Evolutionary conservation across 2,113 vertebrate genomes (phyloP).

Genomic region (Neolamprologus sp.): DNA sequence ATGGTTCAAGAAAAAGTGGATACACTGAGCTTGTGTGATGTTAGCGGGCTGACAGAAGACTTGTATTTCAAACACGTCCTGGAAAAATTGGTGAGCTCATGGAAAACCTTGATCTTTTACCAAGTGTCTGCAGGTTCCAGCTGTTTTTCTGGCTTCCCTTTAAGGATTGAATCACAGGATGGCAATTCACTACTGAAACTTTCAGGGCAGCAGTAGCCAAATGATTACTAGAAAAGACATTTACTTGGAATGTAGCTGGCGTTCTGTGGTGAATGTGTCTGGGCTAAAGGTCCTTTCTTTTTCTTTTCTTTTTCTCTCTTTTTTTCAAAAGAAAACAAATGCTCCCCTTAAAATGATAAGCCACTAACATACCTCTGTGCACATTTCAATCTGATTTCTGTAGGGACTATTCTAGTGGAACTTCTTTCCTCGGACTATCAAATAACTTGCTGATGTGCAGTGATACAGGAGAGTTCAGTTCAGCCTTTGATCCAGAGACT

Average conservation of each 20-base stretch:
- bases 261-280: background rate
- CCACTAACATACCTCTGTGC: background rate
- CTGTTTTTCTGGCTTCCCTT: conserved; percentile 25
- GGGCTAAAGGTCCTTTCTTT: background rate
- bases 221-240: conserved; percentile 31
- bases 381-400: background rate
- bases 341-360: background rate
- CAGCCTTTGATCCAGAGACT: background rate
- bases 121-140: conserved; percentile 33
- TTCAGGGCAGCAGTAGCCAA: conserved; percentile 27
- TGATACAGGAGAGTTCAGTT: background rate
- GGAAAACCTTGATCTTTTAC: conserved; percentile 53
- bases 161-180: conserved; percentile 37
- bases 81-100: conserved; percentile 49
- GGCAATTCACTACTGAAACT: conserved; percentile 20
- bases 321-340: background rate
- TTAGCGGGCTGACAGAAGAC: conserved; percentile 5
- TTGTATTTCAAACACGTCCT: conserved; percentile 16
- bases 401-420: background rate
- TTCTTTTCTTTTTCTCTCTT: background rate
- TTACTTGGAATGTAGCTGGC: background rate
- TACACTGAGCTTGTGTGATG: background rate
- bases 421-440: background rate
- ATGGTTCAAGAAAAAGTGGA: background rate
- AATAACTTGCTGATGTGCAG: background rate